These are phyloP conservation scores for Sepiola atlantica DNA, from an alignment of 2,888 invertebrate species.

Conservation along the genomic window DNA sequence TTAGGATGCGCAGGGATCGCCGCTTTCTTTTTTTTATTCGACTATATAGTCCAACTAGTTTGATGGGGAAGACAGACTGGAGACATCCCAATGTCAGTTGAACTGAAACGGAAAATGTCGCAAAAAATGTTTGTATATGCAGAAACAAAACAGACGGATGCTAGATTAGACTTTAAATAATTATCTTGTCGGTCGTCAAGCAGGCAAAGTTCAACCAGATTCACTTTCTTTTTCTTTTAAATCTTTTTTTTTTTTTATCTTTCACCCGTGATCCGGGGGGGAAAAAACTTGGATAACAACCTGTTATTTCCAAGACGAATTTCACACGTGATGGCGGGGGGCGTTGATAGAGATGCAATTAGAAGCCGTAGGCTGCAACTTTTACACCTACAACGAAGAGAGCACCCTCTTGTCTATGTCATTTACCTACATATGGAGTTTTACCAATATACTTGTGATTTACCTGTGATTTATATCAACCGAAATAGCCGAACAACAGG, in stretches of 20 bases:
- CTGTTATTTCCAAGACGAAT: neutral
- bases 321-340: neutral
- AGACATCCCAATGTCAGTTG: neutral
- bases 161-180: neutral
- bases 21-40: too few relatives aligned
- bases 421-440: slow-evolving; percentile 16
- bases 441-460: slow-evolving; percentile 32
- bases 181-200: slow-evolving; percentile 23
- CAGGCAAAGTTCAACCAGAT: neutral
- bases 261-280: neutral
- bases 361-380: neutral
- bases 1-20: slow-evolving; percentile 16
- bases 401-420: neutral
- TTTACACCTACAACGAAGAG: neutral
- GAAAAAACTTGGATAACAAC: slow-evolving; percentile 14
- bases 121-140: neutral
- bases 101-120: neutral
- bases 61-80: neutral
- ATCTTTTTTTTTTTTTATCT: neutral
- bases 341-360: neutral
- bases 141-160: neutral
- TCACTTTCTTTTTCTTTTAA: too few relatives aligned
- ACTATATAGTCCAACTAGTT: neutral
- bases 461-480: neutral
- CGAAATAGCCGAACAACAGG: slow-evolving; percentile 32